Base-by-base conservation (phyloP, 2,888 invertebrate species). In the Tromatobia lineatoria region DNA sequence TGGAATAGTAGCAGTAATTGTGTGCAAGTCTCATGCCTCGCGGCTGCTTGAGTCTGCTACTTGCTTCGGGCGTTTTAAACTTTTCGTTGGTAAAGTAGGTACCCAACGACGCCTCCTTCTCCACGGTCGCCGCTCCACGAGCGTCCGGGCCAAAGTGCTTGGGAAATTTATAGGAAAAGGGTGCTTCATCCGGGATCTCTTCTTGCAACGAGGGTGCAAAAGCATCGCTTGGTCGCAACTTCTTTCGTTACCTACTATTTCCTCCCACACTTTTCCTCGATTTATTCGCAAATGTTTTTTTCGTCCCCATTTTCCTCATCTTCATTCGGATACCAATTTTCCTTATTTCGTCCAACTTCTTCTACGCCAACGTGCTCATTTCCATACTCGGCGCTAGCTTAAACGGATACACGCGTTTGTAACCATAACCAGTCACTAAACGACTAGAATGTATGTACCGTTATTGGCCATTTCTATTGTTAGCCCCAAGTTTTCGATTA, bases 161-260 rank as follows among this genome's bases (percentile, higher is more conserved):
- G 77, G 76, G 73, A 82, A 81, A 82, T 81, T 81, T 77, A 74
- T 59, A 82, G 78, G 80, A 70, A 78, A 80, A 79, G 79, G 82
- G 78, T 50, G 38, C 64, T 47, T 57, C 70, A 73, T 81, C 67
- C 69, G 61, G 47, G 34, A 57, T 71, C 71, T 61, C 61, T 61
- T 45, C 29, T 57, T 42, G 47, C 59, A 71, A 67, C 42, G 18
- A 18, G 18, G 45, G 4, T 4, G 2, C 29, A 2, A 29, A 29
- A 18, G 57, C 75, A 52, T 20, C 18, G 10, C 47, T 38, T 47
- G 47, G 7, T 6, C 0, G 52, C 52, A n/a, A 8, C 52, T 52
- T 52, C 54, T 54, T 54, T 54, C 20, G 23, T 25, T 7, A 8
- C 0, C 15, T 15, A 15, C 59, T 13, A 25, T 71, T 80, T 59